These are phyloP conservation scores for Diplolepis rosae DNA, from an alignment of 2,888 invertebrate species.

Conservation along the genomic window DNA sequence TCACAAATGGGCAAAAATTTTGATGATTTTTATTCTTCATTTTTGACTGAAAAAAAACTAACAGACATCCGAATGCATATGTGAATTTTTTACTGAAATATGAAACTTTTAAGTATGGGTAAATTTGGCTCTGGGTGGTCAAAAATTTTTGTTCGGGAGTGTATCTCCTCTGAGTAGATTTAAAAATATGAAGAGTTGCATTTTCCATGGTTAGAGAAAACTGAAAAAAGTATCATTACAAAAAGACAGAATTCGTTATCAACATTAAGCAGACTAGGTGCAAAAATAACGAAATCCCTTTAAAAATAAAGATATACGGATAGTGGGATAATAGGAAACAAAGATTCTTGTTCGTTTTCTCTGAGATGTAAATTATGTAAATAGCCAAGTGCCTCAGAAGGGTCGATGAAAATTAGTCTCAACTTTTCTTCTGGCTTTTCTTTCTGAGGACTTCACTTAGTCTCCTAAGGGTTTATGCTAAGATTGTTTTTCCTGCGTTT, in stretches of 20 bases:
- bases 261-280: not conserved
- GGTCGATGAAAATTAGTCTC: conserved; percentile 18
- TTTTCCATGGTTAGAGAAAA: conserved; percentile 1
- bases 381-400: not conserved
- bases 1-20: no score
- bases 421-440: conserved; percentile 35
- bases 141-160: no score
- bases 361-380: conserved; percentile 4
- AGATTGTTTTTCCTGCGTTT: conserved; percentile 46
- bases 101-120: no score
- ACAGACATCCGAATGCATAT: no score
- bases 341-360: not conserved
- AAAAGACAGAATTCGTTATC: not conserved
- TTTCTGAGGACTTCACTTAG: conserved; percentile 21
- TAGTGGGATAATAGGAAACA: not conserved
- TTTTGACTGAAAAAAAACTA: no score
- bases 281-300: not conserved
- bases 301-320: not conserved
- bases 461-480: conserved; percentile 42
- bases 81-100: no score
- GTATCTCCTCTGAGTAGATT: conserved; percentile 6
- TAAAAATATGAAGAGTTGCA: conserved; percentile 25
- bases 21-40: no score
- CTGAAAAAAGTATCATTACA: not conserved
- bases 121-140: no score